A percentile compares a stretch with the other conserved stretches of the same genome.
phyloP scores from a whole-genome alignment of 2,113 vertebrate species.

The Prionailurus viverrinus region DNA sequence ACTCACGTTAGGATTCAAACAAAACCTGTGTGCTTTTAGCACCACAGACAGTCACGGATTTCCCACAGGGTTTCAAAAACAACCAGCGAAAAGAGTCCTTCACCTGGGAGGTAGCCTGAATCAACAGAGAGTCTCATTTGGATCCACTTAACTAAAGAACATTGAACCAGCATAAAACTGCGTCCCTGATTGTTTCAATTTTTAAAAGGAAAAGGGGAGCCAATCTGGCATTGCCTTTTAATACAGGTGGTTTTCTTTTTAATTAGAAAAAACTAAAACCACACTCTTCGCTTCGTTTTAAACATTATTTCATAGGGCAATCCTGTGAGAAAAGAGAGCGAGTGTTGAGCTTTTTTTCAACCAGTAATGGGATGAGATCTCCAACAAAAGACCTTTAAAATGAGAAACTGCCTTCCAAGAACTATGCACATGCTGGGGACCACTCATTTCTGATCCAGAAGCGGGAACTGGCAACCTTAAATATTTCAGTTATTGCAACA shows the following conservation, averaged over 20 bases:
- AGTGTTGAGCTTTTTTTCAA: not conserved
- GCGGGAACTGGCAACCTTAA: constrained; percentile 59
- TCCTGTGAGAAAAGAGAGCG: not conserved
- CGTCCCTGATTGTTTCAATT: constrained; percentile 29
- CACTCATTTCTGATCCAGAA: constrained; percentile 54
- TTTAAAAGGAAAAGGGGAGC: constrained; percentile 22
- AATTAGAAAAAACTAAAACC: constrained; percentile 37
- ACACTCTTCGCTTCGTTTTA: not conserved
- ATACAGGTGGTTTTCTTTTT: constrained; percentile 61
- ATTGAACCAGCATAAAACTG: not conserved
- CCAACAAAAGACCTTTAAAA: constrained; percentile 53
- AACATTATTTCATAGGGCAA: constrained; percentile 46
- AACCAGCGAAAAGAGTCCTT: constrained; percentile 61
- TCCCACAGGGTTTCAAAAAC: constrained; percentile 78
- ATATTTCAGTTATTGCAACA: constrained; percentile 59
- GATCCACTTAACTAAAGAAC: constrained; percentile 50
- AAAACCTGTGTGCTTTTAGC: constrained; percentile 85
- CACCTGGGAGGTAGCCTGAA: constrained; percentile 67
- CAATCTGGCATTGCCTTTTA: constrained; percentile 35
- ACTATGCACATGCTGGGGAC: not conserved
- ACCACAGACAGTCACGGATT: constrained; percentile 82
- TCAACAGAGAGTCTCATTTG: constrained; percentile 57
- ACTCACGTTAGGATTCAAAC: constrained; percentile 84
- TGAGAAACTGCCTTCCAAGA: constrained; percentile 8
- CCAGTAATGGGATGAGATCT: not conserved